phyloP scores from a whole-genome alignment of 2,888 invertebrate species.

The Autographa gamma region DNA sequence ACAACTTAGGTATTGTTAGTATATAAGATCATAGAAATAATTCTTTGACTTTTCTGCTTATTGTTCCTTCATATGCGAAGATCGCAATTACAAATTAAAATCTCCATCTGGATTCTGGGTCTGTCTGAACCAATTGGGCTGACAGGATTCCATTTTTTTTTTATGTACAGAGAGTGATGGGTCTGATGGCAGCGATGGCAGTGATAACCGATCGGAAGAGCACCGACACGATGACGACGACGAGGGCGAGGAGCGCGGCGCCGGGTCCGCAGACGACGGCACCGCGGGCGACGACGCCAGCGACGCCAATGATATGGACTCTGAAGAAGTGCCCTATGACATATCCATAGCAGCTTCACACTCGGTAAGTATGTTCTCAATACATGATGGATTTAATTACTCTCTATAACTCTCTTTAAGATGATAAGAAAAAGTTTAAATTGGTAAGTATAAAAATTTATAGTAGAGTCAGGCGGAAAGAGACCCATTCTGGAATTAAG shows the following conservation, averaged over 20 bases:
- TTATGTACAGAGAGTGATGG: constrained; percentile 37
- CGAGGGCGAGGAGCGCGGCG: constrained; percentile 20
- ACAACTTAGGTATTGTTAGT: too few relatives aligned
- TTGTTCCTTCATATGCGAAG: background rate
- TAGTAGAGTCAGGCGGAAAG: too few relatives aligned
- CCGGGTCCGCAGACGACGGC: constrained; percentile 21
- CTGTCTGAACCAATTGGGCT: too few relatives aligned
- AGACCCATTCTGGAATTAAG: too few relatives aligned
- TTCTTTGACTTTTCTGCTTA: background rate
- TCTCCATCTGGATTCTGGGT: too few relatives aligned
- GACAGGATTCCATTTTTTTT: background rate
- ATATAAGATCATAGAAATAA: too few relatives aligned
- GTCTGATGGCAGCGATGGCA: background rate
- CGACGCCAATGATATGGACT: constrained; percentile 47
- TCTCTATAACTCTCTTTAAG: too few relatives aligned
- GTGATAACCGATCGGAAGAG: constrained; percentile 31
- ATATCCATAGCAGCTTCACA: constrained; percentile 80
- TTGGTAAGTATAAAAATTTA: too few relatives aligned
- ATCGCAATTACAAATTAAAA: background rate
- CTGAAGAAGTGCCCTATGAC: constrained; percentile 74
- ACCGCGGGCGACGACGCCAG: constrained; percentile 30
- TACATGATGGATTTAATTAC: background rate
- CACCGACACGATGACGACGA: constrained; percentile 16
- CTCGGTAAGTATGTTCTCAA: constrained; percentile 68
- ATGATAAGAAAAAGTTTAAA: too few relatives aligned